phyloP scores from a whole-genome alignment of 2,888 invertebrate genomes.

The Xestoiulus laeticollis region DNA sequence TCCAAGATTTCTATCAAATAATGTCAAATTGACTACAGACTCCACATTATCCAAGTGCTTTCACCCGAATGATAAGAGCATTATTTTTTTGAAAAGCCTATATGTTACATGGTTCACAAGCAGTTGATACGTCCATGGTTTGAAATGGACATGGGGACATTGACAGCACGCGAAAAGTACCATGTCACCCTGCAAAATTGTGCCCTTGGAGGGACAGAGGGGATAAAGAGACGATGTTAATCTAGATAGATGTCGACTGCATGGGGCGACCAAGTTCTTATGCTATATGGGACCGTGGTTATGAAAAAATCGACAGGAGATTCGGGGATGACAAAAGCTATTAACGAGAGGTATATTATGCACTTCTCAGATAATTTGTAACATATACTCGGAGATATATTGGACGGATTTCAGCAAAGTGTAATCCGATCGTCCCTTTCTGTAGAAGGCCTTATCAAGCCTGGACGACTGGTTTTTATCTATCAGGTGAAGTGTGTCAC shows the following conservation, averaged over 20 bases:
- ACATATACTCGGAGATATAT: slow-evolving; percentile 13
- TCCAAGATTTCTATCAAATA: too few relatives aligned
- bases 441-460: slow-evolving; percentile 31
- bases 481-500: slow-evolving; percentile 49
- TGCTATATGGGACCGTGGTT: not conserved
- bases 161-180: not conserved
- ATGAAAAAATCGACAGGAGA: slow-evolving; percentile 40
- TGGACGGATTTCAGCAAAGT: slow-evolving; percentile 1
- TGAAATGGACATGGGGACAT: slow-evolving; percentile 5
- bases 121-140: not conserved
- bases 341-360: slow-evolving; percentile 23
- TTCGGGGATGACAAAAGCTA: slow-evolving; percentile 5
- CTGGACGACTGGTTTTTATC: slow-evolving; percentile 45
- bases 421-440: slow-evolving; percentile 45
- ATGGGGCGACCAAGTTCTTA: not conserved
- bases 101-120: too few relatives aligned
- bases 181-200: not conserved
- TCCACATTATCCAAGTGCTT: too few relatives aligned
- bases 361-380: slow-evolving; percentile 44
- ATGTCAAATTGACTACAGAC: too few relatives aligned
- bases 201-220: not conserved
- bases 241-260: slow-evolving; percentile 15
- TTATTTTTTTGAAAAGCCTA: too few relatives aligned
- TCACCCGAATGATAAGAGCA: too few relatives aligned
- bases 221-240: not conserved